Base-by-base conservation (phyloP, 1,140 invertebrate genomes). In the Drosophila bifasciata region DNA sequence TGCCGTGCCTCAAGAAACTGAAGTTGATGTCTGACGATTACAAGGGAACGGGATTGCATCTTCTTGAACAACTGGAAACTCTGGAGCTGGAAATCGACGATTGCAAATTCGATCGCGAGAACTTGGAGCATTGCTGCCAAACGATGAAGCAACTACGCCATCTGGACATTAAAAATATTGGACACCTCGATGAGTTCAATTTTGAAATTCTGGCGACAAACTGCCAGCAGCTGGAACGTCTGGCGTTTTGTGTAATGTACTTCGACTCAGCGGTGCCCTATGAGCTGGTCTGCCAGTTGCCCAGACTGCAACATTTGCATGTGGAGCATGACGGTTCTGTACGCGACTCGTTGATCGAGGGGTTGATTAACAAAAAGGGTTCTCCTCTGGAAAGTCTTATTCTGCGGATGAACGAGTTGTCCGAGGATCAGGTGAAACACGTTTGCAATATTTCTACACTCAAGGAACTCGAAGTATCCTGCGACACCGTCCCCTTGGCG, bases 241-340 rank as follows among this genome's bases (percentile, higher is more conserved):
- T 78, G 2, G 41, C 13, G 1, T 56, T 78, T 7, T n/a, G 19
- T 1, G 17, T 13, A 13, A 2, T 16, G 3, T 11, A 32, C 8
- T 9, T 58, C 2, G 2, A 5, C 2, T 0, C 0, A 5, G 8
- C 17, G 45, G 23, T 52, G 9, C 5, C 41, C 9, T 62, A 62
- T 8, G 67, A 78, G 6, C n/a, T 56, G 0, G n/a, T 48, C n/a
- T 28, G 55, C 8, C 32, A 57, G 23, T 7, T 78, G 39, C 56
- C 61, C 5, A 64, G 21, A 6, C n/a, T 78, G 4, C 53, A 78
- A 43, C 75, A 77, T 45, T 17, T 77, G 7, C 39, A 45, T 32
- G 7, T 77, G 32, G 45, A 40, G 28, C 25, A 25, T 8, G 19
- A 28, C 5, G 55, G 13, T 0, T 39, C 7, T 0, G 13, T 44